Conservation (phyloP, 2,888 invertebrate species). For the Diplolepis rosae region DNA sequence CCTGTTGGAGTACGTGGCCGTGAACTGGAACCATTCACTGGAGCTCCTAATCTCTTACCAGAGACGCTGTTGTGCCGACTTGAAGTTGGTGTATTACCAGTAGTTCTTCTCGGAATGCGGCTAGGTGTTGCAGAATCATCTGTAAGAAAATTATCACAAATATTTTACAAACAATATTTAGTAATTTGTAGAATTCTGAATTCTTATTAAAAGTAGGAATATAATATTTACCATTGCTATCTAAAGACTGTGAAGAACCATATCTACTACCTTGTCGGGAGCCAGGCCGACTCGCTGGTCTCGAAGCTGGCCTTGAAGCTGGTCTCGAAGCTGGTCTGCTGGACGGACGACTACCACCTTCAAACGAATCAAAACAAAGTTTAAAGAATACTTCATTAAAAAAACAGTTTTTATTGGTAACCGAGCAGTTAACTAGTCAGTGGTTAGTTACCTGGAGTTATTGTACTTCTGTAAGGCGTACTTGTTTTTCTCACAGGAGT, state of each 20-base stretch:
- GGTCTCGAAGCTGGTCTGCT: conserved; percentile 83
- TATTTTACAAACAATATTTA: conserved; percentile 15
- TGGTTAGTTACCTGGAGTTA: conserved; percentile 79
- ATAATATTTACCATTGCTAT: conserved; percentile 83
- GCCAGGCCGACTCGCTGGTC: conserved; percentile 84
- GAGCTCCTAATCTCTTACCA: conserved; percentile 75
- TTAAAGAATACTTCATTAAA: background rate
- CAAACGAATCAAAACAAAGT: background rate
- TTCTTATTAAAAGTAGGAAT: background rate
- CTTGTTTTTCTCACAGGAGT: conserved; percentile 83
- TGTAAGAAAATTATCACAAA: conserved; percentile 60
- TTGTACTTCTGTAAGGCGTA: conserved; percentile 78
- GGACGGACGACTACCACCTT: conserved; percentile 79
- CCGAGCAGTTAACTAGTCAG: conserved; percentile 5
- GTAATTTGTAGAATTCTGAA: too few species aligned
- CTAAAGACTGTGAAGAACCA: conserved; percentile 92
- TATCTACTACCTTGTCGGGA: conserved; percentile 92
- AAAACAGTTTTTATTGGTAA: background rate
- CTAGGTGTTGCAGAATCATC: conserved; percentile 86
- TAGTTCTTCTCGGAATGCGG: conserved; percentile 86
- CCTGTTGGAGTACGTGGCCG: conserved; percentile 86
- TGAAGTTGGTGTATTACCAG: conserved; percentile 78
- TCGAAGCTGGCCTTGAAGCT: conserved; percentile 77
- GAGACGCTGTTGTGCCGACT: conserved; percentile 79
- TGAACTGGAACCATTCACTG: conserved; percentile 79